These are phyloP conservation scores for Phasia obesa DNA, from an alignment of 2,888 invertebrate genomes.

Conservation along the genomic window DNA sequence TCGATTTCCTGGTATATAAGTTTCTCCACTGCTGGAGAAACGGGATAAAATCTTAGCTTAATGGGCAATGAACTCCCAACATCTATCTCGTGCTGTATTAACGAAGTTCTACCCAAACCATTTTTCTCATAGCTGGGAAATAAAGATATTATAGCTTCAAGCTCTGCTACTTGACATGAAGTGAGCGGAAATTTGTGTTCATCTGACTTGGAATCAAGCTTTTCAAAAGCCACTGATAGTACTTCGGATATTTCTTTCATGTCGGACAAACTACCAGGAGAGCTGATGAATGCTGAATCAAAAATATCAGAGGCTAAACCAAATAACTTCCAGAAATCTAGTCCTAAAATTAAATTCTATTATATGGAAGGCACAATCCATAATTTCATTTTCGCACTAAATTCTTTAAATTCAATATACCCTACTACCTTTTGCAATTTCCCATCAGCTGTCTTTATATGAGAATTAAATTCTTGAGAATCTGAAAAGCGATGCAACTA, in stretches of 20 bases:
- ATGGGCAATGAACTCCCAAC: slow-evolving; percentile 47
- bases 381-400: not conserved
- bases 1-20: slow-evolving; percentile 73
- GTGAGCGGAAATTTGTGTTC: no score
- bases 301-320: not conserved
- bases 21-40: slow-evolving; percentile 2
- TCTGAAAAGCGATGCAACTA: slow-evolving; percentile 10
- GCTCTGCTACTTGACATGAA: slow-evolving; percentile 1
- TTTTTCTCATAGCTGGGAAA: not conserved
- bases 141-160: no score
- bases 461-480: not conserved
- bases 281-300: not conserved
- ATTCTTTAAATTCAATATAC: not conserved
- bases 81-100: slow-evolving; percentile 64
- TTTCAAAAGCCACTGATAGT: not conserved
- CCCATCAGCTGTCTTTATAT: not conserved
- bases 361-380: slow-evolving; percentile 12
- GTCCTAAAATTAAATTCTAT: slow-evolving; percentile 1
- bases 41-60: not conserved
- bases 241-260: not conserved
- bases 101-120: slow-evolving; percentile 60
- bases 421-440: slow-evolving; percentile 1
- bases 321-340: slow-evolving; percentile 33
- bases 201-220: no score
- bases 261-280: not conserved